Base-by-base conservation (phyloP, 2,797 vertebrate genomes). In the Dendrocincla fuliginosa region DNA sequence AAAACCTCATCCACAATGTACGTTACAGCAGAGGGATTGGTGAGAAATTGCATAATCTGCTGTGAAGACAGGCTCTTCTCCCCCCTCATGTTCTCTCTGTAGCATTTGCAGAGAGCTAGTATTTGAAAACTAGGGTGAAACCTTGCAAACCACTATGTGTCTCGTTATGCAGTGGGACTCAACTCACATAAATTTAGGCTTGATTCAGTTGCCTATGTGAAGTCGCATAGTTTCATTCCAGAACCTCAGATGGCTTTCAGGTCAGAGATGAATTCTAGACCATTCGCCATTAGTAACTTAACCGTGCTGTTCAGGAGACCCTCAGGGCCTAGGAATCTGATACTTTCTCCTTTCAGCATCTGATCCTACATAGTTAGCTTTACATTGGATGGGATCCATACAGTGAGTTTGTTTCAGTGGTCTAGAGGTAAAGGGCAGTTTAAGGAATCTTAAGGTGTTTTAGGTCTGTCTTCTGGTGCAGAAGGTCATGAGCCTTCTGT, bases 61-160 rank as follows among this genome's bases (percentile, higher is more conserved):
- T 74, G 71, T 64, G 79, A 87, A 75, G 61, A 63, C 11, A n/a
- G 20, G 16, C 67, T 67, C 33, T 69, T 24, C 8, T 17, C 2
- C 2, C 16, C 2, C 4, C 42, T 60, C 1, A 2, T 6, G 4
- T 18, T 44, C 6, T 37, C 19, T 37, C 59, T 30, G 14, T 13
- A 42, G 35, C 25, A 20, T 57, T 60, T 80, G 11, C 55, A 47
- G 56, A 67, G n/a, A 70, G 19, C 15, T 55, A 24, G 19, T 56
- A 5, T 7, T 6, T 3, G 24, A 25, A 12, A 35, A 17, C 14
- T 41, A 28, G 16, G 8, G 32, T 32, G 27, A 82, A 49, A 74
- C n/a, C 20, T n/a, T 73, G 56, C 46, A 81, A 69, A 6, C 27
- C 13, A 10, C 46, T 52, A 5, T 1, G 2, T n/a, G 14, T 63